phyloP scores from a whole-genome alignment of 1,140 invertebrate species.

The Nomia melanderi region DNA sequence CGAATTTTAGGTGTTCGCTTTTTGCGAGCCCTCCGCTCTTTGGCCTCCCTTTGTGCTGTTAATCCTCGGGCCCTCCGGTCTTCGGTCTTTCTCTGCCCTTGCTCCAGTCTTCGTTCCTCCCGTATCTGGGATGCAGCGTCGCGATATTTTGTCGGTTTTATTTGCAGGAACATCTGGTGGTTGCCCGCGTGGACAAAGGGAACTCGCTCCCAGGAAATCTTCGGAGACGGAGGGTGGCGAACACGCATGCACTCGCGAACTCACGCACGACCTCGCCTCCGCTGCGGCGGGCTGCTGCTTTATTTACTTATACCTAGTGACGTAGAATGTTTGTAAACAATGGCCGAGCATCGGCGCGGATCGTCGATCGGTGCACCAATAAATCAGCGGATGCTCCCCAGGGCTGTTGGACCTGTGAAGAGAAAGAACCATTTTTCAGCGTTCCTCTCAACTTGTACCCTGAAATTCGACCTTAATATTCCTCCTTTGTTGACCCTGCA shows the following conservation, averaged over 20 bases:
- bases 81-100: constrained; percentile 26
- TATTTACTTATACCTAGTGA: constrained; percentile 61
- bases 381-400: constrained; percentile 10
- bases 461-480: background rate
- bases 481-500: background rate
- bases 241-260: constrained; percentile 6
- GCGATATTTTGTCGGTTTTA: constrained; percentile 70
- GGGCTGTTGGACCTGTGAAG: constrained; percentile 1
- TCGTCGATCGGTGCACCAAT: constrained; percentile 27
- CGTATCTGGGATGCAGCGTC: constrained; percentile 31
- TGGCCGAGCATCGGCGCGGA: constrained; percentile 15
- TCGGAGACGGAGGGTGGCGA: constrained; percentile 55
- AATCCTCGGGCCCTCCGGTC: constrained; percentile 59
- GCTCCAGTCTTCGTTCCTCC: constrained; percentile 30
- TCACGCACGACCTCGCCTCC: background rate
- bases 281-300: too few species aligned
- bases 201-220: constrained; percentile 64
- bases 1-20: constrained; percentile 63
- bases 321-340: constrained; percentile 68
- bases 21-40: constrained; percentile 40
- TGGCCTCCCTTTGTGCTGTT: constrained; percentile 69
- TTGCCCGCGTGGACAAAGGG: constrained; percentile 71
- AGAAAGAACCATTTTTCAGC: background rate
- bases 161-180: constrained; percentile 76
- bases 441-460: background rate